Evolutionary conservation across 2,888 invertebrate species (phyloP).

Genomic region (Apantesis nais): DNA sequence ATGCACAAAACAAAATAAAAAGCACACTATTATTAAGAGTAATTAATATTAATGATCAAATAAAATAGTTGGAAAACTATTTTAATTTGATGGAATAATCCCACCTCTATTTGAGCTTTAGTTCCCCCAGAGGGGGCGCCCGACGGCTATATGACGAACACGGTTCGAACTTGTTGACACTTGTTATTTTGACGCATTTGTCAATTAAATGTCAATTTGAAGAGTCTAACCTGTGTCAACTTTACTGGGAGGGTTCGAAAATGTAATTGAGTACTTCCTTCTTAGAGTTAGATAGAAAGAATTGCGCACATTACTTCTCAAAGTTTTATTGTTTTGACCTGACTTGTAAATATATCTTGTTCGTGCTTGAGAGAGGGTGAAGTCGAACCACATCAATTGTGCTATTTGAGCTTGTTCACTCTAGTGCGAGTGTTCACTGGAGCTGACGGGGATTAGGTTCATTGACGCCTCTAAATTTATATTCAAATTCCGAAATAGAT

Average conservation of each 20-base stretch:
- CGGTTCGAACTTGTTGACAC: background rate
- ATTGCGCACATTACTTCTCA: background rate
- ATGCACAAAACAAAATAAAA: conserved; percentile 15
- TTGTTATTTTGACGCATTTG: background rate
- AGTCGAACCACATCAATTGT: no score
- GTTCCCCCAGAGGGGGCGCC: background rate
- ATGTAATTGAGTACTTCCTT: background rate
- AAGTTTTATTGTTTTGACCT: background rate
- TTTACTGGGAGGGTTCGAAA: background rate
- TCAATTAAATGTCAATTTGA: conserved; percentile 3
- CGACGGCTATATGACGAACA: background rate
- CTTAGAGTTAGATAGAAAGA: background rate
- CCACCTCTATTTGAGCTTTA: conserved; percentile 3
- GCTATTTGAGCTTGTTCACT: no score
- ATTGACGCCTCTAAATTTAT: background rate
- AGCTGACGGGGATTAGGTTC: background rate
- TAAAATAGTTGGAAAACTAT: background rate
- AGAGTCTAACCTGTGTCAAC: background rate
- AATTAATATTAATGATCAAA: conserved; percentile 5
- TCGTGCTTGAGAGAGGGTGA: background rate
- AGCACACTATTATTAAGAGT: conserved; percentile 25
- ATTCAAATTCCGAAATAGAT: background rate
- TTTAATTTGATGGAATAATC: background rate
- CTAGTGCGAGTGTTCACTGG: no score
- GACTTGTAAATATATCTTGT: background rate